Evolutionary conservation across 2,797 vertebrate genomes (phyloP), one percentile per base, ranked within the genome.

Genomic region (Catamblyrhynchus diadema): DNA sequence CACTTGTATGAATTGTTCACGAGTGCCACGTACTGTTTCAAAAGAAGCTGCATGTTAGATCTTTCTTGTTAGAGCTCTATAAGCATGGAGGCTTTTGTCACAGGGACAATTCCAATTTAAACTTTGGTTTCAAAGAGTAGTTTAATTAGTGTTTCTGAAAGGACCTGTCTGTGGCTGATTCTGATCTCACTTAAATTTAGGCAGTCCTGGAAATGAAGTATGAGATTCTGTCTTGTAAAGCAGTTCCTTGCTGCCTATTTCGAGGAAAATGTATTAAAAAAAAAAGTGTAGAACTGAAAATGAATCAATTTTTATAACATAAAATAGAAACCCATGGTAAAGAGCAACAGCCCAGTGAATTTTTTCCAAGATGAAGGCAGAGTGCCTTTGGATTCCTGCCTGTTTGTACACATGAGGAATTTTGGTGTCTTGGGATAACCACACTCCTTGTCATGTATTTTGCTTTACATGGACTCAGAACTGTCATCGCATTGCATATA

Each of bases 401-500:
- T 93, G 45, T 86, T 93, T 81, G 78, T 81, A 82, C 88, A 70
- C 74, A 93, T 71, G 70, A 93, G 60, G 91, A 97, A 95, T 94
- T 92, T 33, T 86, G 80, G 80, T 95, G 66, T 94, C 95, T 90
- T 86, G 95, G 95, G 93, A 91, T 92, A 96, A 88, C 80, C 60
- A 59, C 65, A 11, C 93, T 95, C 69, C 81, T 91, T 94, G 93
- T 96, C 81, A 59, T 90, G 90, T 95, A 93, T 94, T 96, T 79
- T 83, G 69, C 94, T 96, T 97, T 96, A 93, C 86, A 93, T 80
- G 92, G 95, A 94, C 85, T 96, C 93, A 96, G 88, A 95, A 95
- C 95, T 97, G 97, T 96, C 96, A 97, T 96, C 78, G 5, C 94
- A 90, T 35, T 42, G 75, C 93, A 87, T 83, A 96, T 94, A 97